These are phyloP conservation scores for Oreochromis aureus DNA, from an alignment of 2,113 vertebrate genomes.

Conservation along the genomic window DNA sequence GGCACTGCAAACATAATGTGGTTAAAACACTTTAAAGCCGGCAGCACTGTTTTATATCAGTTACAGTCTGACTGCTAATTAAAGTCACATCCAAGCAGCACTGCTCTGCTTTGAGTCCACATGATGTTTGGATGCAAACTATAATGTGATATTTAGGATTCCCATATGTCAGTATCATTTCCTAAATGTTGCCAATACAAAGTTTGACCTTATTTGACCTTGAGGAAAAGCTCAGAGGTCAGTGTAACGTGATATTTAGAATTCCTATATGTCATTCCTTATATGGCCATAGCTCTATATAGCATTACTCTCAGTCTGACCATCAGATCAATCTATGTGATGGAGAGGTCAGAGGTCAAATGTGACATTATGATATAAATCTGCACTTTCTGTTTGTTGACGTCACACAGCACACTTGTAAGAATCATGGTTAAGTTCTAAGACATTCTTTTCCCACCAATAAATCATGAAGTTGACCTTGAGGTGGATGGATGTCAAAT, in stretches of 20 bases:
- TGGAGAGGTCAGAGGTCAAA: neutral
- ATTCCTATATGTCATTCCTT: neutral
- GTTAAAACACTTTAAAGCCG: neutral
- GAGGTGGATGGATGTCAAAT: neutral
- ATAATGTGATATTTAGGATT: neutral
- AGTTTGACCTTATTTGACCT: too few relatives aligned
- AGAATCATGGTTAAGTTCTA: neutral
- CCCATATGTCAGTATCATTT: neutral
- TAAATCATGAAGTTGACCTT: neutral
- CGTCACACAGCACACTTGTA: too few relatives aligned
- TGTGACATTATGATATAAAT: neutral
- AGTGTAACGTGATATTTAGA: neutral
- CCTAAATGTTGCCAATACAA: neutral
- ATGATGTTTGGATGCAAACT: neutral
- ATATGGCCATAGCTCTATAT: neutral
- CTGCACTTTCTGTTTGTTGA: neutral
- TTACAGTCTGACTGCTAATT: neutral
- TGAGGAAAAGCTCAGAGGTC: neutral
- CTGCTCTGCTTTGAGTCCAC: neutral
- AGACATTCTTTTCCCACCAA: neutral
- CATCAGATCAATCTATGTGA: neutral
- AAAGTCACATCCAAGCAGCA: neutral
- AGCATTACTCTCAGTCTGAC: neutral
- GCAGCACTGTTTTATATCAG: neutral
- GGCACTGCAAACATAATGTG: neutral